Conservation (phyloP, 2,888 invertebrate genomes). For the Chirona hameri region DNA sequence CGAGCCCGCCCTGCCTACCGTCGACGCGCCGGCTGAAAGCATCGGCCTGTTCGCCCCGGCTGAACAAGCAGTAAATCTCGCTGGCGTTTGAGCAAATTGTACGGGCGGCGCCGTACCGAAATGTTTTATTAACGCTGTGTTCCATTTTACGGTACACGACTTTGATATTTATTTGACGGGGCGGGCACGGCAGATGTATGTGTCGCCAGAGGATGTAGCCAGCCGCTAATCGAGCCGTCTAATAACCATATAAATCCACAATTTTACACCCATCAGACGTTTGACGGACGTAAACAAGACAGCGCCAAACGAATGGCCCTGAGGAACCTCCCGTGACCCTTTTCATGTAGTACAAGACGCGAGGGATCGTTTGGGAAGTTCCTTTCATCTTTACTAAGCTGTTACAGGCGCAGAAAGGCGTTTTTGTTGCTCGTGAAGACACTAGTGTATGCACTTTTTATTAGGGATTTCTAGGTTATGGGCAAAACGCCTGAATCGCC, state of each 20-base stretch:
- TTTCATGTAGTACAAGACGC: not conserved
- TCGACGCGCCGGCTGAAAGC: not conserved
- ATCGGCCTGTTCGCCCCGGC: not conserved
- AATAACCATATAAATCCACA: conserved; percentile 9
- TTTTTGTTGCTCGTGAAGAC: no score
- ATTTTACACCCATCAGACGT: not conserved
- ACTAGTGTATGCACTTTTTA: no score
- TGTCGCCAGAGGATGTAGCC: not conserved
- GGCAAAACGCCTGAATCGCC: no score
- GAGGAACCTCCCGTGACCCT: not conserved
- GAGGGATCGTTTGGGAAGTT: no score
- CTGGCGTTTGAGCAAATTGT: conserved; percentile 5
- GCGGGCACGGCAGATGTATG: not conserved
- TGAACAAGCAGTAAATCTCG: not conserved
- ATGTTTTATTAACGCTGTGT: not conserved
- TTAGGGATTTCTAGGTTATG: no score
- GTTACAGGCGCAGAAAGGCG: no score
- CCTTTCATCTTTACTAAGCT: no score
- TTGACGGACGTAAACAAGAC: not conserved
- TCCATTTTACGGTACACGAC: conserved; percentile 11
- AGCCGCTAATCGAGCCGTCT: not conserved
- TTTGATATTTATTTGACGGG: not conserved
- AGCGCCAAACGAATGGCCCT: not conserved
- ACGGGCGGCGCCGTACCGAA: not conserved
- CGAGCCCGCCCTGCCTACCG: not conserved